Evolutionary conservation across 2,797 vertebrate genomes (phyloP).

Genomic region (Xyrichtys novacula): DNA sequence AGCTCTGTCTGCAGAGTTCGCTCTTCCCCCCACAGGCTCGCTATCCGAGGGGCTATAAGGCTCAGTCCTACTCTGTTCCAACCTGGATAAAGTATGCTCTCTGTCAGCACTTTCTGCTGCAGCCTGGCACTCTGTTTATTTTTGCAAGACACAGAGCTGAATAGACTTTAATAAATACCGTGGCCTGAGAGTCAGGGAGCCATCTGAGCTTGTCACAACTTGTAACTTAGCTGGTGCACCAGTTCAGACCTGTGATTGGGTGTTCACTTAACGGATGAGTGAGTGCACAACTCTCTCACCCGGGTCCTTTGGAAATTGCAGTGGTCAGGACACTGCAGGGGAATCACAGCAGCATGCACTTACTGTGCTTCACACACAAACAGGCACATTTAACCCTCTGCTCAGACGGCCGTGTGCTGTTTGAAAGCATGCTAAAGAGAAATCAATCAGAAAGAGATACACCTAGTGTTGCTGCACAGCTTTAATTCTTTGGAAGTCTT

Average conservation of each 20-base stretch:
- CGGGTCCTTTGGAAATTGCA: constrained; percentile 59
- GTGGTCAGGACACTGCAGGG: constrained; percentile 47
- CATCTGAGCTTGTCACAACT: constrained; percentile 88
- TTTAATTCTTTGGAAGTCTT: constrained; percentile 33
- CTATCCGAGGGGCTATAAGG: constrained; percentile 66
- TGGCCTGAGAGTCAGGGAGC: constrained; percentile 80
- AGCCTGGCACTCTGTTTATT: constrained; percentile 85
- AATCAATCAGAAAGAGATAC: constrained; percentile 18
- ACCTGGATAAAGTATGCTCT: constrained; percentile 82
- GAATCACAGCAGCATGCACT: constrained; percentile 40
- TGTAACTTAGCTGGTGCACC: constrained; percentile 81
- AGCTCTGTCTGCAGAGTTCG: constrained; percentile 50
- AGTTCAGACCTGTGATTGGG: constrained; percentile 68
- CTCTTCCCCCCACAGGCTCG: constrained; percentile 42
- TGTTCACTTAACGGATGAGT: constrained; percentile 72
- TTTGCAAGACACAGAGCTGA: constrained; percentile 85
- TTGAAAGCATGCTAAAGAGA: constrained; percentile 10
- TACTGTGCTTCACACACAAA: constrained; percentile 26
- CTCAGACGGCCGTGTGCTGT: background rate
- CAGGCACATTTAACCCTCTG: constrained; percentile 12
- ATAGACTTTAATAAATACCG: constrained; percentile 85
- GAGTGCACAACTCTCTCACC: constrained; percentile 61
- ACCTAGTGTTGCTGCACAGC: background rate
- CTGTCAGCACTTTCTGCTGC: constrained; percentile 84
- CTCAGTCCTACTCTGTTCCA: constrained; percentile 76